phyloP scores from a whole-genome alignment of 1,140 invertebrate species.

The Drosophila nasuta region DNA sequence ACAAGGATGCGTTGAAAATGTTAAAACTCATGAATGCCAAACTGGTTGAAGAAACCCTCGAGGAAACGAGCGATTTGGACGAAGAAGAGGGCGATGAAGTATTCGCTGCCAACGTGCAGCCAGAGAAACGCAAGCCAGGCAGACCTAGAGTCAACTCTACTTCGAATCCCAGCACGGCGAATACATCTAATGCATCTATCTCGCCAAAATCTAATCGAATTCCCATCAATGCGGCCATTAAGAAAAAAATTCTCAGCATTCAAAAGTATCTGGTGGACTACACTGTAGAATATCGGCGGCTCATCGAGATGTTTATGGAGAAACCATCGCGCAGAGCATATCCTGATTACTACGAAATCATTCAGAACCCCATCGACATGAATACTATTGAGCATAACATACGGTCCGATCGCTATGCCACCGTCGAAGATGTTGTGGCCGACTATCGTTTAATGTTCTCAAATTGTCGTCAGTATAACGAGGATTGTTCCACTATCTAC shows the following conservation, averaged over 20 bases:
- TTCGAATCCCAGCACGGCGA: constrained; percentile 85
- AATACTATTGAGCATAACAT: constrained; percentile 96
- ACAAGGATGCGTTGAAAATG: constrained; percentile 89
- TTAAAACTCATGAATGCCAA: constrained; percentile 83
- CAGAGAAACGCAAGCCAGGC: constrained; percentile 80
- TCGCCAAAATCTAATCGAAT: constrained; percentile 79
- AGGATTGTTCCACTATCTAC: constrained; percentile 97
- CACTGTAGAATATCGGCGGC: constrained; percentile 91
- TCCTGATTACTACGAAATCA: constrained; percentile 98
- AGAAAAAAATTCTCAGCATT: constrained; percentile 90
- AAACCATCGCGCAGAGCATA: constrained; percentile 98
- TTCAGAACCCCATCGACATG: constrained; percentile 97
- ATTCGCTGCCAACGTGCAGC: constrained; percentile 51
- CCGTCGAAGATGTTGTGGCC: constrained; percentile 87
- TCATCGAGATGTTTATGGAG: constrained; percentile 97
- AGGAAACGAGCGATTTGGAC: constrained; percentile 77
- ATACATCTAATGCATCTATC: constrained; percentile 72
- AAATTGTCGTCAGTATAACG: constrained; percentile 98
- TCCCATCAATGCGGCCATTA: constrained; percentile 85
- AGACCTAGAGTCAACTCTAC: constrained; percentile 85
- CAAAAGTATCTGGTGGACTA: constrained; percentile 92
- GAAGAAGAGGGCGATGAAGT: constrained; percentile 70
- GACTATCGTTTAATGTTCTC: constrained; percentile 95
- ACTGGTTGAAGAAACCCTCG: constrained; percentile 77
- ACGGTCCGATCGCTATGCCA: constrained; percentile 88